Percentiles rank a stretch among this genome's conserved stretches.
These are phyloP conservation scores for Epinephelus coioides DNA, from an alignment of 2,797 vertebrate species.

Conservation along the genomic window DNA sequence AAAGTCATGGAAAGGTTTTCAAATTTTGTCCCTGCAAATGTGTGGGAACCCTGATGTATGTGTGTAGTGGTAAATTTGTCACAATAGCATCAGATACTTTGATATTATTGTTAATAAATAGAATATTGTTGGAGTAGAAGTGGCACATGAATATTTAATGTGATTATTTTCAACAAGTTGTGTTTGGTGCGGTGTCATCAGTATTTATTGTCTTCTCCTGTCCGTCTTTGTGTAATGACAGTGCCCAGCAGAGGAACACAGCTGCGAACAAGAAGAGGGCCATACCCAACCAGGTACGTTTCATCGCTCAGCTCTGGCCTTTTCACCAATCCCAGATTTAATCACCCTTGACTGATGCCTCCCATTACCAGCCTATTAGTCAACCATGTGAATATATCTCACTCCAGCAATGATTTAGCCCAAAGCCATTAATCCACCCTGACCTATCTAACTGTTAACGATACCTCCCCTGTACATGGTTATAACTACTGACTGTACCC, in stretches of 20 bases:
- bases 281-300: slow-evolving; percentile 94
- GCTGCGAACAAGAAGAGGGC: slow-evolving; percentile 95
- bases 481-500: slow-evolving; percentile 17
- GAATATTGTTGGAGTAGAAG: background rate
- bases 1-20: too few relatives aligned
- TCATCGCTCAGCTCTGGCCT: slow-evolving; percentile 26
- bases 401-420: slow-evolving; percentile 41
- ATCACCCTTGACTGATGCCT: slow-evolving; percentile 47
- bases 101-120: background rate
- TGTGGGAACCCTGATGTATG: too few relatives aligned
- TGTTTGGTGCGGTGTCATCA: background rate
- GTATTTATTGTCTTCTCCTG: slow-evolving; percentile 23
- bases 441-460: slow-evolving; percentile 34
- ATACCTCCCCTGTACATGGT: slow-evolving; percentile 19
- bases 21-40: too few relatives aligned
- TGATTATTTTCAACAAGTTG: slow-evolving; percentile 15
- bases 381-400: slow-evolving; percentile 37
- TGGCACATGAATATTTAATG: background rate
- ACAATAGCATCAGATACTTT: too few relatives aligned
- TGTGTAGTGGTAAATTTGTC: too few relatives aligned
- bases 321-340: slow-evolving; percentile 57
- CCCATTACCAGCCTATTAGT: slow-evolving; percentile 62
- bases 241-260: slow-evolving; percentile 94
- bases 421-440: slow-evolving; percentile 31
- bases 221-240: slow-evolving; percentile 72